These are phyloP conservation scores for Anthonomus grandis DNA, from an alignment of 1,140 invertebrate genomes.

Conservation along the genomic window DNA sequence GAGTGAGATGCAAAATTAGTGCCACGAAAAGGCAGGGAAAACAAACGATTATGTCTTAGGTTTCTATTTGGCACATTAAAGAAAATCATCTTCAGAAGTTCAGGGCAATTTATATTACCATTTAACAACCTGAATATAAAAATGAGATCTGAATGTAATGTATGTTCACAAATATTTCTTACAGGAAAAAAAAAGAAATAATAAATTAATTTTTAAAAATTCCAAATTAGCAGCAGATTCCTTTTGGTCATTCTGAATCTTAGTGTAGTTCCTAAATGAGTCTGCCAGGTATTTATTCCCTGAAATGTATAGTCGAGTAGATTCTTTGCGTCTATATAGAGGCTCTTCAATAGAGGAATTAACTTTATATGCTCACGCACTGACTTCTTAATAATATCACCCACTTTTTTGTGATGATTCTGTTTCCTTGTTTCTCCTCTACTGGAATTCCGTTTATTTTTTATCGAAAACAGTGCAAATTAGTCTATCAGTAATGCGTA, in stretches of 20 bases:
- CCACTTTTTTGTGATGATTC: not conserved
- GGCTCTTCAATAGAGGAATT: too few species aligned
- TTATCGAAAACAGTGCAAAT: not conserved
- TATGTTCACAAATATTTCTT: not conserved
- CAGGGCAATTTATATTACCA: too few species aligned
- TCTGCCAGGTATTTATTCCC: not conserved
- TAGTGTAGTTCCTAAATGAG: not conserved
- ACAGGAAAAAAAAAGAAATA: not conserved
- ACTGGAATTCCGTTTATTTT: not conserved
- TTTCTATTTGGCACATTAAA: too few species aligned
- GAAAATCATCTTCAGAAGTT: too few species aligned
- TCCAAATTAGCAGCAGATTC: not conserved
- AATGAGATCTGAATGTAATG: too few species aligned
- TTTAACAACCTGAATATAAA: too few species aligned
- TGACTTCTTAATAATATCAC: not conserved
- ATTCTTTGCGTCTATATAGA: too few species aligned
- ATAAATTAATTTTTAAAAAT: not conserved
- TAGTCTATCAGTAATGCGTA: not conserved
- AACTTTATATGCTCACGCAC: not conserved
- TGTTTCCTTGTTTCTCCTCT: not conserved
- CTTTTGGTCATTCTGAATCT: not conserved
- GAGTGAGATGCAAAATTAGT: too few species aligned
- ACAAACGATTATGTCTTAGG: too few species aligned
- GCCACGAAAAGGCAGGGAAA: too few species aligned
- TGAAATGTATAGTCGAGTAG: not conserved